Evolutionary conservation across 2,888 invertebrate species (phyloP).

Genomic region (Calameuta idolon): DNA sequence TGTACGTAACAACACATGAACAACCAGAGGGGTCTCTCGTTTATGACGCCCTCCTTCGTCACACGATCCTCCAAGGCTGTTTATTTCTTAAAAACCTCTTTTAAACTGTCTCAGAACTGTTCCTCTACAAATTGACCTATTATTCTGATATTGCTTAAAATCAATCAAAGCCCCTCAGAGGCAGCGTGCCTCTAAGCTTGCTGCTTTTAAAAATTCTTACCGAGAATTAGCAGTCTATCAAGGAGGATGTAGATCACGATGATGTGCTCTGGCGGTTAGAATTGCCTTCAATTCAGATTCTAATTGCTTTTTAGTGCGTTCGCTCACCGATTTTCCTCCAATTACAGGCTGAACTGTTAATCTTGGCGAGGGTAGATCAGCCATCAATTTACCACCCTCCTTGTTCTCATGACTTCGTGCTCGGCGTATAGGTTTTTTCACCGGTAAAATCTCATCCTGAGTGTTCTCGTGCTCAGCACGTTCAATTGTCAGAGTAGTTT

Average conservation of each 20-base stretch:
- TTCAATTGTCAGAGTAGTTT: conserved; percentile 45
- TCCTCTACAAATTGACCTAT: conserved; percentile 64
- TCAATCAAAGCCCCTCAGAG: conserved; percentile 66
- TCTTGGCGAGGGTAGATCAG: conserved; percentile 53
- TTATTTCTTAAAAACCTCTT: conserved; percentile 33
- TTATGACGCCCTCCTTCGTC: conserved; percentile 21
- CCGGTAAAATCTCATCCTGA: conserved; percentile 36
- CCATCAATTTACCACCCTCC: conserved; percentile 49
- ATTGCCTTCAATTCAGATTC: conserved; percentile 65
- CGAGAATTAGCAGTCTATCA: conserved; percentile 47
- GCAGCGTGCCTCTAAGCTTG: conserved; percentile 48
- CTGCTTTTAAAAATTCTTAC: conserved; percentile 21
- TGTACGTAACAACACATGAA: conserved; percentile 60
- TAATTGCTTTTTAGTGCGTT: conserved; percentile 62
- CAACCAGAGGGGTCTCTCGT: conserved; percentile 33
- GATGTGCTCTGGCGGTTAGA: conserved; percentile 63
- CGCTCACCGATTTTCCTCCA: conserved; percentile 61
- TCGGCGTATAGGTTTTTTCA: conserved; percentile 58
- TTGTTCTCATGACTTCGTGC: conserved; percentile 63
- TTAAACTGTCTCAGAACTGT: conserved; percentile 43
- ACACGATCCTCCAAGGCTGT: conserved; percentile 31
- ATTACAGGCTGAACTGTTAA: conserved; percentile 59
- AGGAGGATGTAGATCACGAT: conserved; percentile 64
- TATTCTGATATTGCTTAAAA: conserved; percentile 67
- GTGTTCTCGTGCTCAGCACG: conserved; percentile 35